Evolutionary conservation across 1,140 invertebrate genomes (phyloP).

Genomic region (Lineus longissimus): DNA sequence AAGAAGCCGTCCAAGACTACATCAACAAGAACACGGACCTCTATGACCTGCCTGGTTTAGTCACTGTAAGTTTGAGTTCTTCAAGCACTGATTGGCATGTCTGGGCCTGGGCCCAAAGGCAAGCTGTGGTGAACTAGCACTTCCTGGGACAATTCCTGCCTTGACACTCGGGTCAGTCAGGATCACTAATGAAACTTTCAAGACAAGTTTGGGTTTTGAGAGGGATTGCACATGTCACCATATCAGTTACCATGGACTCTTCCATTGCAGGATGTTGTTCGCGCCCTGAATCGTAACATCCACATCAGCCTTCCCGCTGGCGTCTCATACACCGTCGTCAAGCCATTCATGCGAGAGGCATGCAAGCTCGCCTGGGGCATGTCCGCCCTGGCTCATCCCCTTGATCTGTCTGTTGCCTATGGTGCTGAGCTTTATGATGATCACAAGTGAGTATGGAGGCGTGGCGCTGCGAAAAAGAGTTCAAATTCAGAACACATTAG

Average conservation of each 20-base stretch:
- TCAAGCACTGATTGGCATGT: neutral
- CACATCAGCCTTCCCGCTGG: conserved; percentile 46
- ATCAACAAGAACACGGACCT: conserved; percentile 53
- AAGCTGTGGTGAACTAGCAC: neutral
- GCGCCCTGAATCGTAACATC: conserved; percentile 44
- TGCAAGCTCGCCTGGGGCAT: conserved; percentile 52
- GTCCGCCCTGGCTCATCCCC: conserved; percentile 47
- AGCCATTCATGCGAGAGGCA: conserved; percentile 50
- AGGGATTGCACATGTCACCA: too few relatives aligned
- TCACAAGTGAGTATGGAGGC: conserved; percentile 38
- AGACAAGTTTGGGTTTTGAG: too few relatives aligned
- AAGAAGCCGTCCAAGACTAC: conserved; percentile 53
- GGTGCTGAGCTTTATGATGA: conserved; percentile 53
- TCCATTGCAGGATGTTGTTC: conserved; percentile 46
- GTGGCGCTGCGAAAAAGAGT: neutral
- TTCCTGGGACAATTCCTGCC: too few relatives aligned
- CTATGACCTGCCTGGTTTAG: conserved; percentile 47
- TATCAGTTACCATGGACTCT: too few relatives aligned
- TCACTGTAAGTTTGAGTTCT: conserved; percentile 36
- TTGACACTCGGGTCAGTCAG: too few relatives aligned
- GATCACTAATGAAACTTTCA: too few relatives aligned
- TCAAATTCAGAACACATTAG: too few relatives aligned
- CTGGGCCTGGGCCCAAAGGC: neutral
- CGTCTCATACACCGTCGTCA: conserved; percentile 41
- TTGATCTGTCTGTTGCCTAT: conserved; percentile 46